Evolutionary conservation across 2,797 vertebrate species (phyloP).

Genomic region (Pseudopleuronectes americanus): DNA sequence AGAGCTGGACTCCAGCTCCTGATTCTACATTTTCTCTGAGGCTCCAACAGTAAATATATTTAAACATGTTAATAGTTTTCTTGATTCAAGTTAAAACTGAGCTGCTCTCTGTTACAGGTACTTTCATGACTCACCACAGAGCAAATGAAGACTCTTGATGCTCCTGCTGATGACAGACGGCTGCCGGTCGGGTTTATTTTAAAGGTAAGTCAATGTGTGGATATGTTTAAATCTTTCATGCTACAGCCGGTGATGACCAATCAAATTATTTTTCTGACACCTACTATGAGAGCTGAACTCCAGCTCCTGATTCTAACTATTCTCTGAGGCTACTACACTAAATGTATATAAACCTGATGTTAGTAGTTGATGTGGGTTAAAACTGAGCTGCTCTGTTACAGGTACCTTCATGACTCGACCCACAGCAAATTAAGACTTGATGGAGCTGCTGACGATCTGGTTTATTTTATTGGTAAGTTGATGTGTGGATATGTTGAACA

Average conservation of each 20-base stretch:
- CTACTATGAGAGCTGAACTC: conserved; percentile 72
- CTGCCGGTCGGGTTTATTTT: not conserved
- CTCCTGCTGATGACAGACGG: not conserved
- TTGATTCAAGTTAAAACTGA: not conserved
- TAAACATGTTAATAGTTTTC: not conserved
- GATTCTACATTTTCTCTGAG: conserved; percentile 71
- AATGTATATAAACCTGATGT: not conserved
- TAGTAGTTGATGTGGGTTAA: not conserved
- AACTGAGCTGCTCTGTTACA: conserved; percentile 1
- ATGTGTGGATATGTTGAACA: too few relatives aligned
- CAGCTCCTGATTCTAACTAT: conserved; percentile 71
- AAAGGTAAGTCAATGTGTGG: not conserved
- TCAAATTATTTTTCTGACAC: conserved; percentile 76
- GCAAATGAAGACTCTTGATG: too few relatives aligned
- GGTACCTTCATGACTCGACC: not conserved
- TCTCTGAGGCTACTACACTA: conserved; percentile 55
- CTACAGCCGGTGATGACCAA: conserved; percentile 65
- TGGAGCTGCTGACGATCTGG: not conserved
- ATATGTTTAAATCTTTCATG: too few relatives aligned
- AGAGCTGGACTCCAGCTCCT: conserved; percentile 69
- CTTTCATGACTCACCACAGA: not conserved
- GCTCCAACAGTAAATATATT: not conserved
- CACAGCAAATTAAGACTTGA: too few relatives aligned
- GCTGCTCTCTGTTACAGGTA: conserved; percentile 7
- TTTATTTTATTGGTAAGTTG: not conserved